Evolutionary conservation across 1,140 invertebrate genomes (phyloP), one percentile per base, ranked within the genome.

Genomic region (Sinella curviseta): DNA sequence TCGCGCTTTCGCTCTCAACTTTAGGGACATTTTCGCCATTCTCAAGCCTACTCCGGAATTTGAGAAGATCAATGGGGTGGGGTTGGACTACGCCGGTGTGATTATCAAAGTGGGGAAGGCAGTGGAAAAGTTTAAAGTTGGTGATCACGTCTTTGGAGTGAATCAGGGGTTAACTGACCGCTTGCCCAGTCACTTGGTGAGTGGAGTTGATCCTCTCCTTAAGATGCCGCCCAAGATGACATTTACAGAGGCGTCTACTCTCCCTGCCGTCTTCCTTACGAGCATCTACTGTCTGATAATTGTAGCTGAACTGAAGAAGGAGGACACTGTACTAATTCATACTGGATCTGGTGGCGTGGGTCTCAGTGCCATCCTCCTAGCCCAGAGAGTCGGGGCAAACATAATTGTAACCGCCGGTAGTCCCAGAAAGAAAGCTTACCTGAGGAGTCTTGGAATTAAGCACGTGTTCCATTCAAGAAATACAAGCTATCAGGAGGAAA

Each of bases 251-350:
- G 65, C 26, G 3, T 24, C 65, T 14, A 70, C 65, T 14, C 2
- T n/a, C 79, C 76, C 31, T 35, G 55, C 91, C 73, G 91, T 90
- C 31, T 90, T 31, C 30, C 4, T 33, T 4, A 70, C 65, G 14
- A 4, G 8, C 65, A 8, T 31, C 12, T 33, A 31, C n/a, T 31
- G 65, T n/a, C 31, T 70, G 2, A 14, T 70, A 2, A 14, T 31
- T 3, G 30, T 70, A 24, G 31, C 26, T 8, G 14, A 30, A 12
- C 3, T 70, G 2, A 12, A 33, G 65, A 8, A 30, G 30, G 31
- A 12, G 4, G 30, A 70, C 8, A 70, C 65, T 31, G 26, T 70
- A 8, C 31, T 70, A 1, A 33, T 70, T 70, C 65, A 70, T 30
- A 70, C 65, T 31, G 65, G 26, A 14, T 70, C 65, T 8, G 65